Evolutionary conservation across 2,888 invertebrate genomes (phyloP), one percentile per base, ranked within the genome.

Genomic region (Nysson spinosus): DNA sequence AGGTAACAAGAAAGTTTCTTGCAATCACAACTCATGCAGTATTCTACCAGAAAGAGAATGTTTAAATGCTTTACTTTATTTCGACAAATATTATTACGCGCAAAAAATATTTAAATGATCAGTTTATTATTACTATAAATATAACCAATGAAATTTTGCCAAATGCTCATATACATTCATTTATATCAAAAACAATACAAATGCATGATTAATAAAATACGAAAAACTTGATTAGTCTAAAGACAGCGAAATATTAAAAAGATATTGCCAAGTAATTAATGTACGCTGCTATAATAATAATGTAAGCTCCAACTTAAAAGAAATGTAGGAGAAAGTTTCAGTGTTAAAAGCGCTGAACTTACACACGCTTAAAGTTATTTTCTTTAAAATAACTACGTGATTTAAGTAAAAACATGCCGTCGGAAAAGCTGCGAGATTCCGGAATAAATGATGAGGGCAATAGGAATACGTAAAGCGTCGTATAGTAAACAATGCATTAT

Each of bases 331-430:
- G 17, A 19, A 40, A 22, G 14, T 35, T n/a, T 11, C 14, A 9
- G 28, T 2, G 12, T 43, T 37, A 28, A 26, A n/a, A 37, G 19
- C 4, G 17, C 28, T 17, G 19, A 61, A 83, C 83, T 82, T 73
- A 83, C 81, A 79, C 77, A 44, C 83, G 75, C 62, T 82, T 83
- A 62, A 79, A 83, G 58, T 83, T 77, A 79, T 83, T 81, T 20
- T 82, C 79, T 77, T 80, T 75, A 12, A 77, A 14, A 56, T 80
- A 79, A 66, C 81, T 74, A 39, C 80, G 40, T 11, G 79, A 78
- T 62, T 78, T 75, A 46, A 81, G 81, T 17, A 83, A 74, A 22
- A 80, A 80, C 83, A 83, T 83, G 69, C 67, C 64, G 72, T 58
- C 28, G 64, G 9, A 19, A 30, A 28, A 39, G 22, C 12, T 50